Evolutionary conservation across 2,888 invertebrate species (phyloP).

Genomic region (Andrena marginata): DNA sequence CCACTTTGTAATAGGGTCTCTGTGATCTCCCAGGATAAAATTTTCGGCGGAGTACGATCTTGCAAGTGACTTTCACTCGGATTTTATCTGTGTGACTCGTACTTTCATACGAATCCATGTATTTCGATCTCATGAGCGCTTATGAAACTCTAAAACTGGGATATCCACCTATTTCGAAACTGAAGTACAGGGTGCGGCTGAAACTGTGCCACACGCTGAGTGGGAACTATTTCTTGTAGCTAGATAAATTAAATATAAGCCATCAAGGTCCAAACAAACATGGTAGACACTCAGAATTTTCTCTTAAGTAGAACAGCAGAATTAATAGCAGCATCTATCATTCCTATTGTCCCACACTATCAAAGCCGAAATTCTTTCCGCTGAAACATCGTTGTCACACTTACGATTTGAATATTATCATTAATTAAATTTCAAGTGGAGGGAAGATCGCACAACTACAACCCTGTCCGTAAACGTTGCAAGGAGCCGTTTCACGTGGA

Average conservation of each 20-base stretch:
- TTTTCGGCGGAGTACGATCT: background rate
- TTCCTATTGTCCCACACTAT: too few relatives aligned
- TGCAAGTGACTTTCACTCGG: slow-evolving; percentile 1
- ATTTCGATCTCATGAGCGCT: slow-evolving; percentile 3
- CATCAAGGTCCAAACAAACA: background rate
- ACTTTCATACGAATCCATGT: slow-evolving; percentile 1
- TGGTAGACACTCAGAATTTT: too few relatives aligned
- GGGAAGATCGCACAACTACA: too few relatives aligned
- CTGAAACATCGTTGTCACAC: too few relatives aligned
- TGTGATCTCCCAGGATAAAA: background rate
- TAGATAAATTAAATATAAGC: background rate
- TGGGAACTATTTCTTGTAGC: background rate
- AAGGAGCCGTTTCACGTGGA: slow-evolving; percentile 38
- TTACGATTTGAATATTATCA: too few relatives aligned
- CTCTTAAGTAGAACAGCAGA: too few relatives aligned
- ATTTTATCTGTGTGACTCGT: slow-evolving; percentile 7
- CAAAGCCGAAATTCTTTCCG: too few relatives aligned
- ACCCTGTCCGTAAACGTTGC: slow-evolving; percentile 2
- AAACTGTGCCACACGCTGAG: background rate
- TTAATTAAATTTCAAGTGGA: too few relatives aligned
- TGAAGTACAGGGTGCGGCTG: slow-evolving; percentile 1
- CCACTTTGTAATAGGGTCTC: background rate
- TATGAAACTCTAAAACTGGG: slow-evolving; percentile 10
- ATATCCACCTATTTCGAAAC: slow-evolving; percentile 1
- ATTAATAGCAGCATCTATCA: too few relatives aligned